Evolutionary conservation across 2,888 invertebrate genomes (phyloP).

Genomic region (Cyrtodaria siliqua): DNA sequence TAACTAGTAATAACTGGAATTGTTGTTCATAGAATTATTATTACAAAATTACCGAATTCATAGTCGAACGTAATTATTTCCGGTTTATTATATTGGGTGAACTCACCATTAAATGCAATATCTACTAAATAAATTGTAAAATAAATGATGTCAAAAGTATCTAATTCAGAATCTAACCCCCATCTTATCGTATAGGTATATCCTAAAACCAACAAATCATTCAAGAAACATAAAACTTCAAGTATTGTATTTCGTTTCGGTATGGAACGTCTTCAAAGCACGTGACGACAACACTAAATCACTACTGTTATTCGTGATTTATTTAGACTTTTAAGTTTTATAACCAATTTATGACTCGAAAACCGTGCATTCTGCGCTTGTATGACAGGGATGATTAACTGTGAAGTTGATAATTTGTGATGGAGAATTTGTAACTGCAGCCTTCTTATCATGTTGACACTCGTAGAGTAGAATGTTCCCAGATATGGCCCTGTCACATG

Average conservation of each 20-base stretch:
- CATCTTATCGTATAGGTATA: no score
- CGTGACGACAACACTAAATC: constrained; percentile 44
- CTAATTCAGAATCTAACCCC: no score
- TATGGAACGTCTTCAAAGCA: neutral
- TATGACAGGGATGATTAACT: constrained; percentile 22
- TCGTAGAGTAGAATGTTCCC: constrained; percentile 14
- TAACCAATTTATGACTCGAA: constrained; percentile 35
- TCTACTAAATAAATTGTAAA: no score
- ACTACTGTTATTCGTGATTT: constrained; percentile 46
- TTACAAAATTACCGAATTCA: no score
- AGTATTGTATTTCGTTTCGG: constrained; percentile 2
- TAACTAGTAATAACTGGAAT: no score
- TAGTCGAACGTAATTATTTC: no score
- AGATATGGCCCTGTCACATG: constrained; percentile 5
- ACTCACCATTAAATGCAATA: no score
- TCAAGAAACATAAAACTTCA: no score
- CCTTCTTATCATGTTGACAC: constrained; percentile 36
- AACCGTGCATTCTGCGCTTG: neutral
- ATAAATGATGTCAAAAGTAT: no score
- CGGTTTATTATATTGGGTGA: no score
- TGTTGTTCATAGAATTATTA: no score
- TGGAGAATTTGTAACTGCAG: constrained; percentile 38
- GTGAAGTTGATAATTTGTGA: constrained; percentile 24
- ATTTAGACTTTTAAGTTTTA: constrained; percentile 36
- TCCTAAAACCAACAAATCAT: no score